Evolutionary conservation across 2,888 invertebrate genomes (phyloP), one percentile per base, ranked within the genome.

Genomic region (Pandemis cinnamomeana): DNA sequence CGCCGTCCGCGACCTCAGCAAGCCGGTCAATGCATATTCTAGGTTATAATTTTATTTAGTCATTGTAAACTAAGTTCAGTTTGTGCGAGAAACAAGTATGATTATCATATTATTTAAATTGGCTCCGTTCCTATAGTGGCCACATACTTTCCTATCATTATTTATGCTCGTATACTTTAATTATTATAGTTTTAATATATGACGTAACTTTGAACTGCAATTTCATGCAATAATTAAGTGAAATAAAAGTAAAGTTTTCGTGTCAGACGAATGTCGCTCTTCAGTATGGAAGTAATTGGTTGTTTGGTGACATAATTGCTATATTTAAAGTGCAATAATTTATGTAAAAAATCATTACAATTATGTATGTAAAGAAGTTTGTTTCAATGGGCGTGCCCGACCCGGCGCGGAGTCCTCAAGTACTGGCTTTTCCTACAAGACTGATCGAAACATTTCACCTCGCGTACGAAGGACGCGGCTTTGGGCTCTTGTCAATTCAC

Each of bases 11-110:
- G 44, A 36, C 4, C 82, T 82, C 86, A 82, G 80, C 85, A 81
- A 81, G 78, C 78, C 79, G 82, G 75, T 79, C 79, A 83, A 85
- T 86, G 86, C 87, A 86, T 91, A 91, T 88, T 89, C 80, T 93
- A 92, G 91, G 81, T 85, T 89, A 86, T 91, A 91, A 88, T 86
- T 87, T 92, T 92, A 92, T 93, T 92, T 93, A 93, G 93, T 93
- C 93, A 93, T 91, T 86, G 82, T 91, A 86, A 82, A 87, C 82
- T 92, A 91, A 92, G 91, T 92, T 92, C 89, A 87, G 85, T 90
- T 89, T 87, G 89, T 89, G 89, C 86, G 87, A 84, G 84, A 87
- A 84, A 85, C 83, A 83, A 84, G 82, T 87, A 86, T 84, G 83
- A 82, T 85, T 81, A 86, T 84, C 83, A 82, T 84, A 82, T 87